Evolutionary conservation across 2,888 invertebrate species (phyloP).

Genomic region (Zygothrica quintamaculata): DNA sequence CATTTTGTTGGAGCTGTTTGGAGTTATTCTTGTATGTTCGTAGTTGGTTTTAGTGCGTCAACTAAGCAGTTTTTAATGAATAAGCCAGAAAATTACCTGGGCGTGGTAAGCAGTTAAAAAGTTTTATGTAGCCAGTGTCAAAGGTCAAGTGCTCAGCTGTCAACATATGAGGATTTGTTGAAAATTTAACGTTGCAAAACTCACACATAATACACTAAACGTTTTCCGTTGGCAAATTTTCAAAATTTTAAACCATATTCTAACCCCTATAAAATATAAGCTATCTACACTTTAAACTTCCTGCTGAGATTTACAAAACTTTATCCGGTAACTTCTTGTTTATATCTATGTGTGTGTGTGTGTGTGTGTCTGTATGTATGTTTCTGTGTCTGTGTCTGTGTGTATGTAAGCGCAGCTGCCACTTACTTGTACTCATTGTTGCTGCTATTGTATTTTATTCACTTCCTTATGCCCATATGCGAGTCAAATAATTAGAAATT

Average conservation of each 20-base stretch:
- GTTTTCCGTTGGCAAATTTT: slow-evolving; percentile 18
- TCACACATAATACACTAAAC: slow-evolving; percentile 18
- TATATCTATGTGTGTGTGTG: slow-evolving; percentile 1
- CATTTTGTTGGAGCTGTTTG: too few species aligned
- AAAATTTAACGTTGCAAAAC: slow-evolving; percentile 25
- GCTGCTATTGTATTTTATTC: slow-evolving; percentile 42
- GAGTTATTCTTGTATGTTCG: too few species aligned
- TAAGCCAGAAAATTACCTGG: slow-evolving; percentile 58
- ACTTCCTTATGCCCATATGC: slow-evolving; percentile 48
- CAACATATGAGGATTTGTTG: slow-evolving; percentile 28
- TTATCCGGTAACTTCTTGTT: slow-evolving; percentile 19
- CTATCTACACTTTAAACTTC: not conserved
- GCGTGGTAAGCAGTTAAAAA: slow-evolving; percentile 22
- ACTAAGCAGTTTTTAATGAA: slow-evolving; percentile 76
- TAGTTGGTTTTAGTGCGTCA: slow-evolving; percentile 50
- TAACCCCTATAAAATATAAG: slow-evolving; percentile 3
- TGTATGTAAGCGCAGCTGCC: slow-evolving; percentile 36
- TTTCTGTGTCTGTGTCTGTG: slow-evolving; percentile 13
- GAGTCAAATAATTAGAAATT: slow-evolving; percentile 71
- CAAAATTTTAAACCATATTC: slow-evolving; percentile 20
- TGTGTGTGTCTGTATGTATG: slow-evolving; percentile 5
- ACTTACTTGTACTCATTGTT: slow-evolving; percentile 3
- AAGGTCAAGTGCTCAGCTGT: slow-evolving; percentile 54
- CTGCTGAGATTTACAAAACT: slow-evolving; percentile 22
- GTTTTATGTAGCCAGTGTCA: slow-evolving; percentile 20